Percentiles rank a stretch among this genome's conserved stretches.
Conservation (phyloP, 1,140 invertebrate genomes). For the Artemia franciscana region DNA sequence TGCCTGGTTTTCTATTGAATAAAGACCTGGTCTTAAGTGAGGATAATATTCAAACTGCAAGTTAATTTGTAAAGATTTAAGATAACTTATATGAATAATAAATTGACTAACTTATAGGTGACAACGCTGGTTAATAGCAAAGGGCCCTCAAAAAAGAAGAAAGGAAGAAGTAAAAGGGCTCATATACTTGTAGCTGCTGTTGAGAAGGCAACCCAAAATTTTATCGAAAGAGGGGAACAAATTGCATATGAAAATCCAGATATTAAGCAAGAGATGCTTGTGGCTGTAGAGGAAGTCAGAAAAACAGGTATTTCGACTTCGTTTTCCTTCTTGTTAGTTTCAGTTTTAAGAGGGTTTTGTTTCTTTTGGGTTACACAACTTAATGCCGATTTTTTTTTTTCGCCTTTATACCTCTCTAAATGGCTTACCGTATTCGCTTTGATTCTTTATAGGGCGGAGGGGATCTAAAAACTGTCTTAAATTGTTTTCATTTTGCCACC, state of each 20-base stretch:
- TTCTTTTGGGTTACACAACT: too few relatives aligned
- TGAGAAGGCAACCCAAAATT: constrained; percentile 87
- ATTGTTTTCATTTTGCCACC: too few relatives aligned
- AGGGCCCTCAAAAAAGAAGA: constrained; percentile 88
- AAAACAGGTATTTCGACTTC: constrained; percentile 63
- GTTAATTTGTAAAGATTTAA: constrained; percentile 1
- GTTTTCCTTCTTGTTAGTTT: too few relatives aligned
- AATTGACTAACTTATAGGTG: constrained; percentile 30
- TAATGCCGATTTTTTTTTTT: too few relatives aligned
- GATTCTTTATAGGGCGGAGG: too few relatives aligned
- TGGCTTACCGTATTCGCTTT: too few relatives aligned
- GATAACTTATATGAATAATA: not conserved
- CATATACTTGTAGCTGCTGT: constrained; percentile 86
- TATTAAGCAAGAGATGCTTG: constrained; percentile 86
- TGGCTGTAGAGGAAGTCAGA: constrained; percentile 73
- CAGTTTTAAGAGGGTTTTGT: too few relatives aligned
- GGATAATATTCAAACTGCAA: too few relatives aligned
- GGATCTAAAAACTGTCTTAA: too few relatives aligned
- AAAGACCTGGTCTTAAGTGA: too few relatives aligned
- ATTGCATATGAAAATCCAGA: constrained; percentile 94
- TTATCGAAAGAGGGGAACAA: constrained; percentile 80
- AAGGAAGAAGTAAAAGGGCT: constrained; percentile 84
- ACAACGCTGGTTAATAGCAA: constrained; percentile 92
- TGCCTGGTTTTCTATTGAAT: too few relatives aligned
- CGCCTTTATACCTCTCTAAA: too few relatives aligned